Evolutionary conservation across 2,113 vertebrate genomes (phyloP).

Genomic region (Columba janthina): DNA sequence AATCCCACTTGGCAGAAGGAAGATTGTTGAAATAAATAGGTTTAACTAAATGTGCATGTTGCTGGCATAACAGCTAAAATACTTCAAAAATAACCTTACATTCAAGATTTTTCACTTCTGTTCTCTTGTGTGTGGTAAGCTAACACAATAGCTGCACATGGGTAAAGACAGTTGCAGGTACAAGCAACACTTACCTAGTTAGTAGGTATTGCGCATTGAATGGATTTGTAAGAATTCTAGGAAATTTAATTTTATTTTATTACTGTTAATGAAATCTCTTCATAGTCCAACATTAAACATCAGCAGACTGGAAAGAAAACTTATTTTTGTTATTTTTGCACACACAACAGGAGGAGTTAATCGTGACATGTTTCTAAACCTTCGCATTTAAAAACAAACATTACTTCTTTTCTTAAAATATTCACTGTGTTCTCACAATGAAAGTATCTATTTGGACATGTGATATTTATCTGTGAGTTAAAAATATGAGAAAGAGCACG

Average conservation of each 20-base stretch:
- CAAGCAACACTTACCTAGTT: background rate
- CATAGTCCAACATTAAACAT: background rate
- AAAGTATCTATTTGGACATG: background rate
- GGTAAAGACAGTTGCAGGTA: background rate
- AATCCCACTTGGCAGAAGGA: background rate
- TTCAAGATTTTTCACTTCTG: slow-evolving; percentile 2
- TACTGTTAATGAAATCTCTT: background rate
- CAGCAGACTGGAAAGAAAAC: background rate
- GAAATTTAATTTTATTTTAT: background rate
- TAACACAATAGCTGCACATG: background rate
- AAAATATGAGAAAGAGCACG: background rate
- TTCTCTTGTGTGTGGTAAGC: background rate
- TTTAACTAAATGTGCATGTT: background rate
- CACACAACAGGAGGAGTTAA: background rate
- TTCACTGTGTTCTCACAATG: background rate
- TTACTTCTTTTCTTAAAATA: background rate
- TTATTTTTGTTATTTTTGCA: slow-evolving; percentile 1
- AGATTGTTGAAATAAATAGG: background rate
- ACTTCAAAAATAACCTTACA: background rate
- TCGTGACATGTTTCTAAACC: background rate
- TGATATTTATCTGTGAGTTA: background rate
- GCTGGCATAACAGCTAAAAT: background rate
- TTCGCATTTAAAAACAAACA: background rate
- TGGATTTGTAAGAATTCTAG: background rate
- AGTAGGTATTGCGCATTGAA: background rate